phyloP scores from a whole-genome alignment of 2,113 vertebrate species.

The Sinosuthora webbiana region DNA sequence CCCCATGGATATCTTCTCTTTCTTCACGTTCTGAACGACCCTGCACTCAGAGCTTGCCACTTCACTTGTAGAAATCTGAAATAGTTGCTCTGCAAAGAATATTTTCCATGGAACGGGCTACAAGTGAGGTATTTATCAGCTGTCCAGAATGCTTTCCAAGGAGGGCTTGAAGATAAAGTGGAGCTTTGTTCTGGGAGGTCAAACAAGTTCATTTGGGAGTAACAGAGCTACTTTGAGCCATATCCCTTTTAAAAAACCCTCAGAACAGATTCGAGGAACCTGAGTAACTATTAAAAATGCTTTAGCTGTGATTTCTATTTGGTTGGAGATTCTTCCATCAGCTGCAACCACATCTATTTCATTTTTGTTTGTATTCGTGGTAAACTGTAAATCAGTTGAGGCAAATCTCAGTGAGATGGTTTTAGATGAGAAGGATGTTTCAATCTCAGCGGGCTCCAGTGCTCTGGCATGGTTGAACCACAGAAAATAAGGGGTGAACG shows the following conservation, averaged over 20 bases:
- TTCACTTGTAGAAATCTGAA: neutral
- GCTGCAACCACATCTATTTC: neutral
- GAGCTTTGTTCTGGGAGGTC: slow-evolving; percentile 40
- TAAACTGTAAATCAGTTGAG: neutral
- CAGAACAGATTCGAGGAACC: neutral
- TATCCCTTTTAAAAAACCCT: neutral
- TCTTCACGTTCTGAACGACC: fast-evolving
- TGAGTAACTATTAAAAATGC: neutral
- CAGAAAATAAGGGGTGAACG: neutral
- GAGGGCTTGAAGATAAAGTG: neutral
- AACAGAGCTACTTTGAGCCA: neutral
- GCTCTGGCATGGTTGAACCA: neutral
- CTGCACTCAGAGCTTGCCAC: neutral
- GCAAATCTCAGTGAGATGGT: neutral
- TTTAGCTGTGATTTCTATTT: neutral
- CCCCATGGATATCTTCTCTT: neutral
- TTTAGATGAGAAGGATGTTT: neutral
- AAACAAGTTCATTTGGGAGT: neutral
- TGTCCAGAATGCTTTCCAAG: neutral
- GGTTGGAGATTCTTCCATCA: neutral
- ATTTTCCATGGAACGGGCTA: neutral
- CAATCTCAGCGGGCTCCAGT: neutral
- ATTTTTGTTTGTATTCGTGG: neutral
- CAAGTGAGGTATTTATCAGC: slow-evolving; percentile 30
- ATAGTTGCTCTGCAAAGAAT: neutral